A percentile compares a stretch with the other conserved stretches of the same genome.
Evolutionary conservation across 2,113 vertebrate species (phyloP).

Genomic region (Boulengeromyrus knoepffleri): DNA sequence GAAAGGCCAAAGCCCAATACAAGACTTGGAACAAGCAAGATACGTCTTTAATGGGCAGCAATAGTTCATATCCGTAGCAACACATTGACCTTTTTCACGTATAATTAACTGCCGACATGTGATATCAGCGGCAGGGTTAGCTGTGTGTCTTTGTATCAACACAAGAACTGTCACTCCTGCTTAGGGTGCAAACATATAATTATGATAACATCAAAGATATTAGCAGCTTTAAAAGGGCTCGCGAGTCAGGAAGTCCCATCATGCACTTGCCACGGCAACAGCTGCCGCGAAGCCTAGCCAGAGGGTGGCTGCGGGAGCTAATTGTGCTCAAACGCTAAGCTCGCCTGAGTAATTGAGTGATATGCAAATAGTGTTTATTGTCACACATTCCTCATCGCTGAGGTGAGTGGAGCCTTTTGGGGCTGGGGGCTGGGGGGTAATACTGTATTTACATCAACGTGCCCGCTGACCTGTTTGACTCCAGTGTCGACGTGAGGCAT

Average conservation of each 20-base stretch:
- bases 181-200: slow-evolving; percentile 5
- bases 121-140: neutral
- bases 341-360: neutral
- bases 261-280: neutral
- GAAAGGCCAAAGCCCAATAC: neutral
- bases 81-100: neutral
- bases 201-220: slow-evolving; percentile 4
- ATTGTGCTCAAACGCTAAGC: neutral
- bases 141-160: neutral
- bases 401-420: neutral
- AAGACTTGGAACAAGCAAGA: neutral
- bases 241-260: neutral
- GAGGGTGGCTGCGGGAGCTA: neutral
- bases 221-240: neutral
- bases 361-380: neutral
- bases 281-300: neutral
- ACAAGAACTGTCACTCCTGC: neutral
- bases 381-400: neutral
- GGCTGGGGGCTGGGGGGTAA: neutral
- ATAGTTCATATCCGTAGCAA: neutral
- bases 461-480: neutral
- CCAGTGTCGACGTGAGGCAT: neutral
- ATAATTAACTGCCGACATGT: neutral
- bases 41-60: neutral
- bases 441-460: neutral